These are phyloP conservation scores for Tetanocera ferruginea DNA, from an alignment of 2,888 invertebrate genomes.

Conservation along the genomic window DNA sequence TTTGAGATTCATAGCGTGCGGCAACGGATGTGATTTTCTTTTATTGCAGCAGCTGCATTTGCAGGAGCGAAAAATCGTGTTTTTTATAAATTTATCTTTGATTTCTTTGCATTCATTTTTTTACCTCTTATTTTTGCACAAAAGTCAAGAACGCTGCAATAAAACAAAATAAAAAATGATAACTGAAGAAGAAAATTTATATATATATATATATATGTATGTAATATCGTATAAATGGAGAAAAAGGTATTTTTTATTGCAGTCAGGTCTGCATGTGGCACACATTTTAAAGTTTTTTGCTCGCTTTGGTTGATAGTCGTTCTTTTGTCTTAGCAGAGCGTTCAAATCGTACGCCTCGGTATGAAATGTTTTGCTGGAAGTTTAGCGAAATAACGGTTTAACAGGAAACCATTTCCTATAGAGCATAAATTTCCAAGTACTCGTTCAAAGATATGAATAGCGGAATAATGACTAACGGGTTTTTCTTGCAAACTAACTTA, in stretches of 20 bases:
- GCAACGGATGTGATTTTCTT: slow-evolving; percentile 11
- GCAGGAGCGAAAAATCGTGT: neutral
- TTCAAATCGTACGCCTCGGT: neutral
- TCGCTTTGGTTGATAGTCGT: too few species aligned
- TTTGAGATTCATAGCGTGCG: neutral
- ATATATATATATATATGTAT: too few species aligned
- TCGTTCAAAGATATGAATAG: neutral
- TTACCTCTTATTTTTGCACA: neutral
- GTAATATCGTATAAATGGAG: neutral
- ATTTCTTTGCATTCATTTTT: neutral
- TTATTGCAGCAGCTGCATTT: slow-evolving; percentile 2
- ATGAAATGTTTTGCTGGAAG: neutral
- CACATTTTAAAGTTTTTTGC: neutral
- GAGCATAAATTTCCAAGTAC: slow-evolving; percentile 9
- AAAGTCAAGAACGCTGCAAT: neutral
- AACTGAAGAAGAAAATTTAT: neutral
- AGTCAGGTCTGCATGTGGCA: neutral
- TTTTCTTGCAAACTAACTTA: too few species aligned
- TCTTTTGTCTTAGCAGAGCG: neutral
- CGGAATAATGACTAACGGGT: neutral
- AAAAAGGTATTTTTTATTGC: slow-evolving; percentile 12
- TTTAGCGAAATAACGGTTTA: neutral
- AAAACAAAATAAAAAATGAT: neutral
- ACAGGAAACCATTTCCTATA: slow-evolving; percentile 6
- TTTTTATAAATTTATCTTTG: neutral